Conservation (phyloP, 2,888 invertebrate species). For the Cybosia mesomella region DNA sequence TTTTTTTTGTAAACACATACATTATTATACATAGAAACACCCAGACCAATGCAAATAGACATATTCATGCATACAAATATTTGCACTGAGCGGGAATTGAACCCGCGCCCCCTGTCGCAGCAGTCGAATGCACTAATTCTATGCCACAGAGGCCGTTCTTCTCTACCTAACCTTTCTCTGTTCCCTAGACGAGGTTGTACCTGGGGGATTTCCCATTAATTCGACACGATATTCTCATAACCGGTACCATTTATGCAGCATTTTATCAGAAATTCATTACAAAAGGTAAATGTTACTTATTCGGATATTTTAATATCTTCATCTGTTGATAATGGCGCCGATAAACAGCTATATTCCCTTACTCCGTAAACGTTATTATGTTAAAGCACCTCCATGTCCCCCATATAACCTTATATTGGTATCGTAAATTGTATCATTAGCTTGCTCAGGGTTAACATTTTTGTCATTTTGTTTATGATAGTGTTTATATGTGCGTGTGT, state of each 20-base stretch:
- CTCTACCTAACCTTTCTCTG: too few species aligned
- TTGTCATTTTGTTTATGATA: not conserved
- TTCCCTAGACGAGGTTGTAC: not conserved
- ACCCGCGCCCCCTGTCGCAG: too few species aligned
- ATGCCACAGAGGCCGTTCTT: too few species aligned
- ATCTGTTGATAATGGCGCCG: not conserved
- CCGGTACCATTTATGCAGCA: not conserved
- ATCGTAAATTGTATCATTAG: slow-evolving; percentile 8
- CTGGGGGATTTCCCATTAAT: not conserved
- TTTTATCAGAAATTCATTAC: not conserved
- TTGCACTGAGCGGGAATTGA: too few species aligned
- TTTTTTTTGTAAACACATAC: too few species aligned
- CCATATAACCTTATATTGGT: slow-evolving; percentile 2
- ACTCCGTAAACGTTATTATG: not conserved
- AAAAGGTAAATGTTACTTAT: not conserved
- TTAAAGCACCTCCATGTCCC: not conserved
- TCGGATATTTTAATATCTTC: slow-evolving; percentile 7
- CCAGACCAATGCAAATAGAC: too few species aligned
- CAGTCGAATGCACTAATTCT: too few species aligned
- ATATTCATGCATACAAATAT: too few species aligned
- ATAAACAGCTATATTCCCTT: not conserved
- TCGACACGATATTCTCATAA: not conserved
- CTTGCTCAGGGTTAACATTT: not conserved
- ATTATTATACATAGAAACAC: too few species aligned
- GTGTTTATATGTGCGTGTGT: not conserved